A percentile compares a stretch with the other conserved stretches of the same genome.
Evolutionary conservation across 2,888 invertebrate genomes (phyloP).

Genomic region (Parochlus steinenii): DNA sequence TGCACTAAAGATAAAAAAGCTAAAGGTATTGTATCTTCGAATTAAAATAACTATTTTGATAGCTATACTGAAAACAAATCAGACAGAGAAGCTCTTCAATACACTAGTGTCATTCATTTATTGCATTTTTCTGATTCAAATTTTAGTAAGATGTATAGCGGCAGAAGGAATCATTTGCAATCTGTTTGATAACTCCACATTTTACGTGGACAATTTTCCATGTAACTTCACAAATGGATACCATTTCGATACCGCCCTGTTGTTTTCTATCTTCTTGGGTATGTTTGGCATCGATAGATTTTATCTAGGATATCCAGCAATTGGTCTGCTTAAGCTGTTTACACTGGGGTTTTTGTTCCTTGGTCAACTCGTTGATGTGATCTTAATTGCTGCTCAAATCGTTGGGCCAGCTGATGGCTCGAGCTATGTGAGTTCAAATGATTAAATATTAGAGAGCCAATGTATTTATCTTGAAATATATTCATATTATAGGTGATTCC

Average conservation of each 20-base stretch:
- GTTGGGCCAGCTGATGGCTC: slow-evolving; percentile 93
- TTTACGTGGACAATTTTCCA: slow-evolving; percentile 62
- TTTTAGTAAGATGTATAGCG: slow-evolving; percentile 62
- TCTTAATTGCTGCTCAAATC: slow-evolving; percentile 54
- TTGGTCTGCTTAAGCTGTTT: slow-evolving; percentile 86
- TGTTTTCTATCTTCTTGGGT: slow-evolving; percentile 90
- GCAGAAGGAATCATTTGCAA: slow-evolving; percentile 68
- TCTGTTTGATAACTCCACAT: slow-evolving; percentile 62
- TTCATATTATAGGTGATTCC: slow-evolving; percentile 65
- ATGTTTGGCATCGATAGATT: slow-evolving; percentile 97
- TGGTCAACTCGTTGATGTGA: slow-evolving; percentile 85
- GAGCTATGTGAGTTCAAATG: too few relatives aligned
- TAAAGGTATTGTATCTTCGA: slow-evolving; percentile 37
- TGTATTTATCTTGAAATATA: too few relatives aligned
- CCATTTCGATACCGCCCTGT: slow-evolving; percentile 75
- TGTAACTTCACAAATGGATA: slow-evolving; percentile 97
- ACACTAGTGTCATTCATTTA: slow-evolving; percentile 5
- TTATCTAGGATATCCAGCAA: slow-evolving; percentile 94
- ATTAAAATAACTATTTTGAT: slow-evolving; percentile 6
- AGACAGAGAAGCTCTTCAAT: background rate
- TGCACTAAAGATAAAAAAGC: slow-evolving; percentile 68
- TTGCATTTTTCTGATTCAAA: slow-evolving; percentile 15
- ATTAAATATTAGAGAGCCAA: too few relatives aligned
- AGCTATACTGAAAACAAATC: background rate
- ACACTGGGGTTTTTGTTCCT: slow-evolving; percentile 94